Evolutionary conservation across 2,113 vertebrate species (phyloP).

Genomic region (Oreotrochilus melanogaster): DNA sequence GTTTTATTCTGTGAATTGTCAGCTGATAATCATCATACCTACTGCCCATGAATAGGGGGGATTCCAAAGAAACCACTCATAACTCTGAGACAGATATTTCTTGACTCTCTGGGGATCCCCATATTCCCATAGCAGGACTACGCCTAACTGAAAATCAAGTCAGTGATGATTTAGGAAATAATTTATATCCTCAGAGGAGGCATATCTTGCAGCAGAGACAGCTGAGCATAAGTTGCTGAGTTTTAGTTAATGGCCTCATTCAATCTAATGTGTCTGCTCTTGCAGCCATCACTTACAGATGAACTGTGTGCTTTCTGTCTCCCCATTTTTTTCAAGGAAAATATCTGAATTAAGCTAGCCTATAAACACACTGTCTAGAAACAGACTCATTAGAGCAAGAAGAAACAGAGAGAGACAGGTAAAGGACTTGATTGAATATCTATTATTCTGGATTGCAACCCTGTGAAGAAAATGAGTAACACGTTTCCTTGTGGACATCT

Average conservation of each 20-base stretch:
- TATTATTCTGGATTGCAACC: background rate
- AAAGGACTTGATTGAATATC: background rate
- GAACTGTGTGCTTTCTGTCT: constrained; percentile 15
- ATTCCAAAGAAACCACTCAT: background rate
- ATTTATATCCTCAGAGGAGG: background rate
- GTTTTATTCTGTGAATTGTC: background rate
- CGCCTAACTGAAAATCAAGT: constrained; percentile 21
- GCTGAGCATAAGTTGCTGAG: constrained; percentile 1
- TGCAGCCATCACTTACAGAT: constrained; percentile 23
- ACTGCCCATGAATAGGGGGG: background rate
- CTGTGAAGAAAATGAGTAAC: background rate
- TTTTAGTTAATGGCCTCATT: constrained; percentile 56
- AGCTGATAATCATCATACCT: background rate
- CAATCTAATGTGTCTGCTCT: constrained; percentile 45
- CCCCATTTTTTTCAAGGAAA: background rate
- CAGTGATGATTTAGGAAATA: constrained; percentile 30
- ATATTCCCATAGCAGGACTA: background rate
- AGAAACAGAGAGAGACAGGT: background rate
- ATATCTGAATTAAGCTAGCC: constrained; percentile 13
- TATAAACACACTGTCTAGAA: constrained; percentile 37
- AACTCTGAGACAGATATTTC: background rate
- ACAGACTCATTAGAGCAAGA: background rate
- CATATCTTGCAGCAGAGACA: constrained; percentile 25
- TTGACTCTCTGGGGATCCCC: background rate
- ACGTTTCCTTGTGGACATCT: background rate